Evolutionary conservation across 2,888 invertebrate species (phyloP).

Genomic region (Aphodius sticticus): DNA sequence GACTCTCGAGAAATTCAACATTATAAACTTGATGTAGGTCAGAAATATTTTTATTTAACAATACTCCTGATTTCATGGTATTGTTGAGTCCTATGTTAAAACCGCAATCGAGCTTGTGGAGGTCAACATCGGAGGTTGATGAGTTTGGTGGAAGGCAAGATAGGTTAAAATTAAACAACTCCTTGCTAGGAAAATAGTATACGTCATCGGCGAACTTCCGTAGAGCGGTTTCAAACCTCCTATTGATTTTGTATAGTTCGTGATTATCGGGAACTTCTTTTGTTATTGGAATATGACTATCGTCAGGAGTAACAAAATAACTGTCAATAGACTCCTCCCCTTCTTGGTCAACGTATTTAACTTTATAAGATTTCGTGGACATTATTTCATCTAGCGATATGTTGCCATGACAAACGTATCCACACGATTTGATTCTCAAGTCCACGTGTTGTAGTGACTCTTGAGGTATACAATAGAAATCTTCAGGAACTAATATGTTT

Average conservation of each 20-base stretch:
- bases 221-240: conserved; percentile 66
- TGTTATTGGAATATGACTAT: conserved; percentile 41
- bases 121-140: not conserved
- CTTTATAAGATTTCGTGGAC: conserved; percentile 60
- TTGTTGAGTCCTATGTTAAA: conserved; percentile 10
- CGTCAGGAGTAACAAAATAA: conserved; percentile 47
- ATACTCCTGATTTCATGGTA: not conserved
- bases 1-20: conserved; percentile 43
- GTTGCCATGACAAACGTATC: conserved; percentile 65
- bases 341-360: conserved; percentile 60
- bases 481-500: conserved; percentile 59
- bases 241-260: conserved; percentile 65
- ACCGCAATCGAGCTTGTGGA: conserved; percentile 17
- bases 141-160: conserved; percentile 44
- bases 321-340: conserved; percentile 42
- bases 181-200: conserved; percentile 70
- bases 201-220: conserved; percentile 64
- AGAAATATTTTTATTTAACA: not conserved
- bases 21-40: conserved; percentile 40
- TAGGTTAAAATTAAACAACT: conserved; percentile 59
- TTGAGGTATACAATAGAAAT: conserved; percentile 62
- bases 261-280: conserved; percentile 46
- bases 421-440: conserved; percentile 65
- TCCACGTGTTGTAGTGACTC: conserved; percentile 46
- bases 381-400: not conserved